These are phyloP conservation scores for Peromyscus eremicus DNA, from an alignment of 2,797 vertebrate species.

Conservation along the genomic window DNA sequence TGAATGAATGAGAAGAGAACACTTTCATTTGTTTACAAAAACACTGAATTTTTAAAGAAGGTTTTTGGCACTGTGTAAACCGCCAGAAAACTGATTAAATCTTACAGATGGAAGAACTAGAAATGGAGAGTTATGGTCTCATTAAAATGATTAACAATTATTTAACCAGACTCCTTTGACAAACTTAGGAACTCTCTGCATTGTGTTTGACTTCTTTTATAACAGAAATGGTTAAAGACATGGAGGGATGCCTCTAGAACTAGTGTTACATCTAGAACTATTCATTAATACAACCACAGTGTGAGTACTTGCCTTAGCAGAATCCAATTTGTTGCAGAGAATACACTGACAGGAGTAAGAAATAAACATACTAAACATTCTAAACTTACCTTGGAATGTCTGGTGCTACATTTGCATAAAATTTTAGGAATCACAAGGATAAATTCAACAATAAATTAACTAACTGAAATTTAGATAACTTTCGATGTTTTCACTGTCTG, in stretches of 20 bases:
- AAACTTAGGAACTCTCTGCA: neutral
- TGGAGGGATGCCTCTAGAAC: neutral
- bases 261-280: neutral
- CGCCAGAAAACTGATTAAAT: neutral
- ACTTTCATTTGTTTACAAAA: neutral
- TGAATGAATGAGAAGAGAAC: neutral
- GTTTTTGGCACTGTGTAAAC: neutral
- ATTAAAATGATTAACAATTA: neutral
- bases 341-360: neutral
- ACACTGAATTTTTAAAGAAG: neutral
- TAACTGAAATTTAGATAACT: neutral
- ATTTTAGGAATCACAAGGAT: neutral
- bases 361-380: neutral
- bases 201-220: neutral
- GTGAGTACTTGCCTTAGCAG: neutral
- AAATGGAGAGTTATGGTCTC: neutral
- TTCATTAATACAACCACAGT: neutral
- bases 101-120: neutral
- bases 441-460: constrained; percentile 1
- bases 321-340: neutral
- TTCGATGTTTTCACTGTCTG: neutral
- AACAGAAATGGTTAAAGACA: neutral
- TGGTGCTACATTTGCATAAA: neutral
- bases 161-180: constrained; percentile 1
- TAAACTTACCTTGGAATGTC: neutral